Conservation (phyloP, 2,888 invertebrate species). For the Dione juno region DNA sequence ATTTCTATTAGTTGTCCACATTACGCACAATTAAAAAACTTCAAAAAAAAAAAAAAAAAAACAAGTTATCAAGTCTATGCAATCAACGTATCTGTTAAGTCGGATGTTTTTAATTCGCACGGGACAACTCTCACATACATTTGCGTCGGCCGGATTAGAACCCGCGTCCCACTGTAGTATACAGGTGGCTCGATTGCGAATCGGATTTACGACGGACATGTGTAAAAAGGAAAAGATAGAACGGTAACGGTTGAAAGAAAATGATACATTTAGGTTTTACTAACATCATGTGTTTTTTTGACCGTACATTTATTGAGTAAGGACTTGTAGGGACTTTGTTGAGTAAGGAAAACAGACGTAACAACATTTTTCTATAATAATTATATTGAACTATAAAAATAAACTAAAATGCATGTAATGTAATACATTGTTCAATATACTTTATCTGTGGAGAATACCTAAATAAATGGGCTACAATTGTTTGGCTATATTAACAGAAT, state of each 20-base stretch:
- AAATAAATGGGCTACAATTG: background rate
- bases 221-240: constrained; percentile 35
- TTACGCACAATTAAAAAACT: background rate
- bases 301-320: background rate
- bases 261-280: background rate
- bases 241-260: constrained; percentile 21
- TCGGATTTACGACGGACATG: constrained; percentile 39
- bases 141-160: constrained; percentile 75
- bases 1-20: background rate
- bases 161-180: constrained; percentile 55
- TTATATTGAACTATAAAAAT: background rate
- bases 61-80: constrained; percentile 26
- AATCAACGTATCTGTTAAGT: constrained; percentile 41
- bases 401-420: no score
- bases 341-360: background rate
- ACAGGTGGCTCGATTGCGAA: constrained; percentile 57
- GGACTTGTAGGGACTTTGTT: background rate
- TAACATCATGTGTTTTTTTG: background rate
- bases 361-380: background rate
- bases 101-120: constrained; percentile 68
- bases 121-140: constrained; percentile 77
- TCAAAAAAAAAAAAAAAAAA: constrained; percentile 21
- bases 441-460: background rate
- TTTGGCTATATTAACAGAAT: background rate
- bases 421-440: no score